Evolutionary conservation across 2,113 vertebrate species (phyloP).

Genomic region (Mus spicilegus): DNA sequence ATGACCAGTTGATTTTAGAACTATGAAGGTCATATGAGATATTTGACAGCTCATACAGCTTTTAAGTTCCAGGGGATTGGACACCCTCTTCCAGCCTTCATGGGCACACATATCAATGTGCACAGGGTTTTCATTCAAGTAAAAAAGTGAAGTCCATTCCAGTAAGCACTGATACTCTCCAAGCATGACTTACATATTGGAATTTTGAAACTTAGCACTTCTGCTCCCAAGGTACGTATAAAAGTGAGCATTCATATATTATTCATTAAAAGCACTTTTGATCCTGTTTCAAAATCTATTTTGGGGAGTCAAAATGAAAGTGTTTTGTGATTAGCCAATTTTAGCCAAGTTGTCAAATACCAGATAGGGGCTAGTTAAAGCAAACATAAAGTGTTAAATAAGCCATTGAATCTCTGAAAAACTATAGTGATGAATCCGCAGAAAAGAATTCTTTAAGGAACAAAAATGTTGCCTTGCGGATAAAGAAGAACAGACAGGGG

Average conservation of each 20-base stretch:
- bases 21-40: neutral
- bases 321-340: constrained; percentile 91
- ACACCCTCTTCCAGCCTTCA: neutral
- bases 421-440: constrained; percentile 71
- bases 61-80: neutral
- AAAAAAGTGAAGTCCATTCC: constrained; percentile 80
- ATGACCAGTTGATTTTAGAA: neutral
- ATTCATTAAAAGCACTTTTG: constrained; percentile 93
- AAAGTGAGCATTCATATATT: constrained; percentile 92
- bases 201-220: constrained; percentile 89
- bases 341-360: constrained; percentile 86
- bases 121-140: constrained; percentile 82
- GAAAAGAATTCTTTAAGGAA: constrained; percentile 70
- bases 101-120: constrained; percentile 59
- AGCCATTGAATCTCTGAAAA: constrained; percentile 80
- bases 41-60: neutral
- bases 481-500: constrained; percentile 58
- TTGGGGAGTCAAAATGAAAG: constrained; percentile 93
- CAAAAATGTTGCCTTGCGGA: constrained; percentile 30
- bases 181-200: constrained; percentile 85
- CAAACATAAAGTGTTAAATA: constrained; percentile 80
- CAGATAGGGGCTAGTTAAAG: constrained; percentile 77
- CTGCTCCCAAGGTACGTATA: constrained; percentile 88
- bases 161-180: constrained; percentile 75
- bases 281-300: constrained; percentile 94